These are phyloP conservation scores for Brachionus koreanus DNA, from an alignment of 1,140 invertebrate species.

Conservation along the genomic window DNA sequence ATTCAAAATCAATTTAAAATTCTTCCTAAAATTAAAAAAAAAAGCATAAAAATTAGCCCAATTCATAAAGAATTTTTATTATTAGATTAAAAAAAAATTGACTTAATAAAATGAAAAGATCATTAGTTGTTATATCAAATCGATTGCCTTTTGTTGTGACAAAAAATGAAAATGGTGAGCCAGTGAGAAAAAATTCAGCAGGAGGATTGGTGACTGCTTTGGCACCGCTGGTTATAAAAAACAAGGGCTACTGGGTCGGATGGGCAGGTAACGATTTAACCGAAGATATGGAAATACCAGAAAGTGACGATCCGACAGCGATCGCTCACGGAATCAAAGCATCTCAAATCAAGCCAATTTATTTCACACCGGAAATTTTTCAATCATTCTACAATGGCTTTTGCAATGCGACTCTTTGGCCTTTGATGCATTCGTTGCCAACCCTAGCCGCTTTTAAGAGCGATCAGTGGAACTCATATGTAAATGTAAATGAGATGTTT, in stretches of 20 bases:
- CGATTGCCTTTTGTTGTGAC: conserved; percentile 10
- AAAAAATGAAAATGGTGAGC: conserved; percentile 4
- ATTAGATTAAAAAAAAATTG: neutral
- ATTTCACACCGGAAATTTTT: conserved; percentile 69
- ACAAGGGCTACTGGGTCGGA: conserved; percentile 79
- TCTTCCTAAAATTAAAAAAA: neutral
- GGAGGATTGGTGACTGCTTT: conserved; percentile 83
- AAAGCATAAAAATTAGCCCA: neutral
- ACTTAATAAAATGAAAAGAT: conserved; percentile 16
- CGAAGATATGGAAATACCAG: conserved; percentile 69
- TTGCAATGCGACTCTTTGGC: conserved; percentile 86
- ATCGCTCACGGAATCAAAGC: conserved; percentile 73
- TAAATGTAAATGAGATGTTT: conserved; percentile 74
- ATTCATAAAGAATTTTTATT: neutral
- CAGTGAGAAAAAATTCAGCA: neutral
- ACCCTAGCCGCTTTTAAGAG: conserved; percentile 71
- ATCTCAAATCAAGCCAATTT: conserved; percentile 72
- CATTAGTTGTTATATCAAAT: conserved; percentile 32
- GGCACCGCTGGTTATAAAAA: conserved; percentile 77
- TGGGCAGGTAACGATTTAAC: conserved; percentile 72
- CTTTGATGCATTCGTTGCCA: conserved; percentile 83
- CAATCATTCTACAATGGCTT: conserved; percentile 84
- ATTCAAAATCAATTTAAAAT: neutral
- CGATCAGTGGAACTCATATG: conserved; percentile 75
- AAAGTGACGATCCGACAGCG: conserved; percentile 77